These are phyloP conservation scores for Geococcyx californianus DNA, from an alignment of 2,113 vertebrate genomes.

Conservation along the genomic window DNA sequence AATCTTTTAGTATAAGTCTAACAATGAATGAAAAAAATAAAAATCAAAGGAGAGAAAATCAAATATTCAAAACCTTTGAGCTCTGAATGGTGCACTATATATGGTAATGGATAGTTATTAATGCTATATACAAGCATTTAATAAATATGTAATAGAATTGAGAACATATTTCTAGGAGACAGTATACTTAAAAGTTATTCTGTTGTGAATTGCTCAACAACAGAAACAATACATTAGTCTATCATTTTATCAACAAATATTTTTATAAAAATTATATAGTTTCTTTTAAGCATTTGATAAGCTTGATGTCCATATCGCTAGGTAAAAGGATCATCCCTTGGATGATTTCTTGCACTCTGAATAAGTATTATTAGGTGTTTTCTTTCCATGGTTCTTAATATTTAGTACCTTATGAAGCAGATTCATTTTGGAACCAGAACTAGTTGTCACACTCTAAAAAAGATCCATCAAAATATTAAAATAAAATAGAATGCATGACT, in stretches of 20 bases:
- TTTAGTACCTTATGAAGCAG: background rate
- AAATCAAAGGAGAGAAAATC: background rate
- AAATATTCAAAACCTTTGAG: background rate
- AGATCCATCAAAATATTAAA: background rate
- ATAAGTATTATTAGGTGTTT: background rate
- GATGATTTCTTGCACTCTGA: background rate
- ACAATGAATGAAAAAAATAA: background rate
- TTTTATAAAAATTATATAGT: background rate
- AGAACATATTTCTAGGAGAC: background rate
- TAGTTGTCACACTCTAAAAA: background rate
- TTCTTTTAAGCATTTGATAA: background rate
- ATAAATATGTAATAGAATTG: background rate
- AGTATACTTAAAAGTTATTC: background rate
- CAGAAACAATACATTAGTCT: background rate
- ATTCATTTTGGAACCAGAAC: background rate
- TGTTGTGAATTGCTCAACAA: background rate
- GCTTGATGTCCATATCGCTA: background rate
- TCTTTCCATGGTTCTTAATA: fast-evolving
- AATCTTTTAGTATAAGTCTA: background rate
- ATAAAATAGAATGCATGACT: background rate
- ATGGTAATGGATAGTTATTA: background rate
- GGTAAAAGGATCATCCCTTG: background rate
- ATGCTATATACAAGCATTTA: background rate
- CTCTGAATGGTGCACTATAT: background rate
- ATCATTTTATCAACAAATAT: background rate